Base-by-base conservation (phyloP, 1,140 invertebrate genomes). In the Hyposmocoma kahamanoa region DNA sequence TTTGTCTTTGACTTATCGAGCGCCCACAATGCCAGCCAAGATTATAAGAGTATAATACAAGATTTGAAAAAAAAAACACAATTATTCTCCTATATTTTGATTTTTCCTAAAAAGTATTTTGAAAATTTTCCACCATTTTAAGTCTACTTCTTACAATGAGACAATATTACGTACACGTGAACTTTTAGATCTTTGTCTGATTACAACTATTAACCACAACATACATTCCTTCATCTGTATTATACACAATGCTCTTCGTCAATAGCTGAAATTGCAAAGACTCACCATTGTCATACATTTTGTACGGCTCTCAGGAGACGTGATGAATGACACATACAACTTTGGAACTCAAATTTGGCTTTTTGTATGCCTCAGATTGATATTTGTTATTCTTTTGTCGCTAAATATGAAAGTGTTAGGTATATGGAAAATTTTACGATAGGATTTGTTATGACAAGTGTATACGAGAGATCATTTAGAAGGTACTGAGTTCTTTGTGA, bases 191-290 rank as follows among this genome's bases (percentile, higher is more conserved):
- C 2, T 3, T 30, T 13, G 10, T 13, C 32, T 8, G 15, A 8
- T 36, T 17, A n/a, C 15, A 17, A 36, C 32, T 15, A n/a, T 36
- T 2, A 36, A 2, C 32, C 15, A 17, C 15, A 36, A 17, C 32
- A 36, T 36, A 36, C 15, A 66, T 70, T 70, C 64, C 59, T 47
- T 38, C 55, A 56, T 47, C 42, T 59, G 50, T 47, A 52, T 53
- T 63, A 59, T 54, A 49, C 53, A 50, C 59, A 17, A 36, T 17
- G 18, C 15, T 36, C 5, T 36, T 36, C 1, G 32, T 36, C 6
- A 26, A 5, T 36, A 3, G 32, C 32, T n/a, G 18, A 36, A 26
- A 5, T 36, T 8, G 32, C 32, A 17, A 36, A 36, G 32, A 17
- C 32, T 17, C 32, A 6, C 13, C 32, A 10, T 1, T 8, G 1